Evolutionary conservation across 2,888 invertebrate genomes (phyloP).

Genomic region (Ypsolopha sequella): DNA sequence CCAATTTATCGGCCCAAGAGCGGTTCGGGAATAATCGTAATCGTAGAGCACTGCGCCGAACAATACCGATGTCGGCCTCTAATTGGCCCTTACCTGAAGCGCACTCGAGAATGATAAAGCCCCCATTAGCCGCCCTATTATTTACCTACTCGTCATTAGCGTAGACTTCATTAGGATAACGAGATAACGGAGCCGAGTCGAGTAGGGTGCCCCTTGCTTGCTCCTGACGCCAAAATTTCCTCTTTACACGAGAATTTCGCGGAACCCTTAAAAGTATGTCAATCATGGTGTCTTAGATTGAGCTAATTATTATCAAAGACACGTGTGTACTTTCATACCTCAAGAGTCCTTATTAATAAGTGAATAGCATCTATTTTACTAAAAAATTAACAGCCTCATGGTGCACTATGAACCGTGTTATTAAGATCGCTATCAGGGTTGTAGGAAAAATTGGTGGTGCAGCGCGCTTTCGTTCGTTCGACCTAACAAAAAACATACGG

Average conservation of each 20-base stretch:
- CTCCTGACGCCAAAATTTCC: neutral
- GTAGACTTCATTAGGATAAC: conserved; percentile 72
- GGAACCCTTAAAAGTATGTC: too few species aligned
- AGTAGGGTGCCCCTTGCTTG: neutral
- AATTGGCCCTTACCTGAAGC: conserved; percentile 72
- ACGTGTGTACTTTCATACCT: too few species aligned
- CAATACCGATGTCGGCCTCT: conserved; percentile 68
- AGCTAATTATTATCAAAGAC: too few species aligned
- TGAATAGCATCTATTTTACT: too few species aligned
- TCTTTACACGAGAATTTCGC: too few species aligned
- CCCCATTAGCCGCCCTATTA: conserved; percentile 71
- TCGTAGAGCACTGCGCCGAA: conserved; percentile 63
- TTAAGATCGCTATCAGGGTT: conserved; percentile 58
- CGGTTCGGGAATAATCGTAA: conserved; percentile 67
- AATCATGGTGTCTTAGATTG: too few species aligned
- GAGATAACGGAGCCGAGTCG: conserved; percentile 56
- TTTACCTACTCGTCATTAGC: conserved; percentile 72
- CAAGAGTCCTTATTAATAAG: too few species aligned
- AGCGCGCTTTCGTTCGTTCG: conserved; percentile 28
- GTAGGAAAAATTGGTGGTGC: conserved; percentile 52
- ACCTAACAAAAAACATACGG: conserved; percentile 59
- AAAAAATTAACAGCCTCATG: neutral
- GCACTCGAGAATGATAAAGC: conserved; percentile 71
- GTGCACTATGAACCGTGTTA: conserved; percentile 25
- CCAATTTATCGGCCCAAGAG: conserved; percentile 65